Evolutionary conservation across 2,888 invertebrate species (phyloP), one percentile per base, ranked within the genome.

Genomic region (Agrotis segetum): DNA sequence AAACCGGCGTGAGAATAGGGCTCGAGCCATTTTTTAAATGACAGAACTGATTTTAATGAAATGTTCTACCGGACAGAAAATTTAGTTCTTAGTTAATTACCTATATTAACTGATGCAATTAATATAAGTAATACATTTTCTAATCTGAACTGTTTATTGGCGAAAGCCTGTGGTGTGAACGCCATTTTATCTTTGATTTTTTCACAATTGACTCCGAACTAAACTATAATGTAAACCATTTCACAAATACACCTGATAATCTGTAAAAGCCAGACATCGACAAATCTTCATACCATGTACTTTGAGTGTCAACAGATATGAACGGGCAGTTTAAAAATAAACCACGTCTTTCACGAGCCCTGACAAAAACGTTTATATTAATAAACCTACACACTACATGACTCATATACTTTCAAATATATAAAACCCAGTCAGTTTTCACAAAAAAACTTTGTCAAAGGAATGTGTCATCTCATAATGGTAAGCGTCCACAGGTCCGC

Each of bases 391-490:
- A 71, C 34, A 62, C 44, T 16, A 40, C 17, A 61, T 79, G 79
- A 75, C 60, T 74, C 81, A 82, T 47, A 11, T 13, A 58, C 24
- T 40, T 65, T 24, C 49, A 61, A 72, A 81, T 72, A 65, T 55
- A 68, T 14, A 55, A 52, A 66, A 66, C 24, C 19, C 21, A 34
- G 81, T 69, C 70, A 70, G 53, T 52, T 66, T 66, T 50, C 21
- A 19, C 40, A 49, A 65, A 65, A 13, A 29, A 19, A 49, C 3
- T 56, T 62, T 17, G 14, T 74, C 6, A 47, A 44, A 52, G 50
- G 3, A 53, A 74, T 79, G 67, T 79, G 63, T 74, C 79, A 74
- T 29, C 17, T 55, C n/a, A n/a, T n/a, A n/a, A n/a, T n/a, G n/a
- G n/a, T n/a, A n/a, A n/a, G n/a, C n/a, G n/a, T n/a, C n/a, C n/a